These are phyloP conservation scores for Acipenser oxyrinchus DNA, from an alignment of 2,797 vertebrate genomes.

Conservation along the genomic window DNA sequence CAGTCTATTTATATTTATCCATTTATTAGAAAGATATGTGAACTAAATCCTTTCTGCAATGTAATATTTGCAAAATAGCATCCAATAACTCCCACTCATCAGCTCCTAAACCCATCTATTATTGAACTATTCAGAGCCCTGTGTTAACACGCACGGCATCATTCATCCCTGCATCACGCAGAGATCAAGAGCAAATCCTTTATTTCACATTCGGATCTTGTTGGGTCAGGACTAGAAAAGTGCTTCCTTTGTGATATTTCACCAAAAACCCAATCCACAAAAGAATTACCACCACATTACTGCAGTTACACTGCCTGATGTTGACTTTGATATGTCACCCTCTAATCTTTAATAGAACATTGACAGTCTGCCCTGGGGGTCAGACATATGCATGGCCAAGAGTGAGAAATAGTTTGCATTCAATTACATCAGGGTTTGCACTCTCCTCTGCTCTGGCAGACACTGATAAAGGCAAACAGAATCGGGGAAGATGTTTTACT, in stretches of 20 bases:
- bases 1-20: not conserved
- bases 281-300: conserved; percentile 71
- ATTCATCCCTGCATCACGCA: conserved; percentile 82
- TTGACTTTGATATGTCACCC: conserved; percentile 88
- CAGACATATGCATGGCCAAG: conserved; percentile 61
- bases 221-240: conserved; percentile 72
- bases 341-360: conserved; percentile 86
- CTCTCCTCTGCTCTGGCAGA: conserved; percentile 55
- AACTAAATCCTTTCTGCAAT: conserved; percentile 71
- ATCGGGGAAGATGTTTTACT: conserved; percentile 52
- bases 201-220: conserved; percentile 76
- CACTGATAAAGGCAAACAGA: conserved; percentile 71
- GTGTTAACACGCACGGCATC: conserved; percentile 86
- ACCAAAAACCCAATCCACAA: conserved; percentile 62
- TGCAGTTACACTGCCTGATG: conserved; percentile 70
- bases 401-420: conserved; percentile 78
- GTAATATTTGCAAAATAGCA: conserved; percentile 74
- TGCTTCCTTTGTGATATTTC: conserved; percentile 79
- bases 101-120: conserved; percentile 71
- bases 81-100: conserved; percentile 81
- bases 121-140: conserved; percentile 80
- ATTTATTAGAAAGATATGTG: conserved; percentile 53
- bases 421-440: conserved; percentile 70
- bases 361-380: conserved; percentile 80
- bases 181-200: conserved; percentile 87